Percentiles rank a stretch among this genome's conserved stretches.
phyloP scores from a whole-genome alignment of 2,888 invertebrate species.

The Apamea anceps region DNA sequence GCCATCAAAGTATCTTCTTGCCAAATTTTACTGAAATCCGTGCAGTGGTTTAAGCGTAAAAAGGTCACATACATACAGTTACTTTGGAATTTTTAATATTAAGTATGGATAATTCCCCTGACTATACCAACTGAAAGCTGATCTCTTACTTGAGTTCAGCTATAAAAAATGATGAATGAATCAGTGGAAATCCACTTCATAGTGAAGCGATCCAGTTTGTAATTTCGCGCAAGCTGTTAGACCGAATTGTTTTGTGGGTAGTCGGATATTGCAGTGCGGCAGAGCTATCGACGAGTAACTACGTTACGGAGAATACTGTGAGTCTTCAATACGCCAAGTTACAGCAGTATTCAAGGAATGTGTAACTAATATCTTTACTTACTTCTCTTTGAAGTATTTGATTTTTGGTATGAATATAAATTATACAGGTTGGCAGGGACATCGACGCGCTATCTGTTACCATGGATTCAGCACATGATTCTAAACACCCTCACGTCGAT shows the following conservation, averaged over 20 bases:
- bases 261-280: not conserved
- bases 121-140: not conserved
- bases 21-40: not conserved
- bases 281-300: slow-evolving; percentile 1
- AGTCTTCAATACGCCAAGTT: slow-evolving; percentile 6
- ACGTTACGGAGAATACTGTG: slow-evolving; percentile 4
- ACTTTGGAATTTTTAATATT: not conserved
- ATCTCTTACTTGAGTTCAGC: not conserved
- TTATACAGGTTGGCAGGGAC: not conserved
- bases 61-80: not conserved
- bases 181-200: not conserved
- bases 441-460: no score
- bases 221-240: slow-evolving; percentile 5
- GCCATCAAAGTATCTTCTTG: not conserved
- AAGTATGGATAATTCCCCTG: not conserved
- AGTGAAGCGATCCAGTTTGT: not conserved
- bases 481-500: no score
- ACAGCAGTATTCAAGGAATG: slow-evolving; percentile 18
- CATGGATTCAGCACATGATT: no score
- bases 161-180: not conserved
- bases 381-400: slow-evolving; percentile 16
- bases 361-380: not conserved
- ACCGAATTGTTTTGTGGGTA: not conserved
- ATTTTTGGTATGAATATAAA: slow-evolving; percentile 2
- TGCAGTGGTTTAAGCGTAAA: not conserved